Conservation (phyloP, 2,797 vertebrate species). For the Falco biarmicus region DNA sequence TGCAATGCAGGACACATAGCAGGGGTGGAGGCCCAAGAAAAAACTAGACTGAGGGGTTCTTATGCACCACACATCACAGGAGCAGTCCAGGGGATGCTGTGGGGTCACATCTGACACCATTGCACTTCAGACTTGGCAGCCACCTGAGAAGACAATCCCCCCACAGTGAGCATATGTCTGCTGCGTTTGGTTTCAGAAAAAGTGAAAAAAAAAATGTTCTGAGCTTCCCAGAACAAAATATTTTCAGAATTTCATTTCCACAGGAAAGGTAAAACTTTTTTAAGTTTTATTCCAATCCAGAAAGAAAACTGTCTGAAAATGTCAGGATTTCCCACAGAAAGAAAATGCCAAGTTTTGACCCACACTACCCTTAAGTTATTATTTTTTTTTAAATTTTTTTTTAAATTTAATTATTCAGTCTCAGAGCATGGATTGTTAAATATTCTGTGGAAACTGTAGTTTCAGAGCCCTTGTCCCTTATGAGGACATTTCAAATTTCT, state of each 20-base stretch:
- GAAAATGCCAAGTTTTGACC: not conserved
- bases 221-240: not conserved
- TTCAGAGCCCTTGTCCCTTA: not conserved
- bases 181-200: not conserved
- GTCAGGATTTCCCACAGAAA: constrained; percentile 2
- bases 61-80: accelerated
- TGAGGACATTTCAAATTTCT: not conserved
- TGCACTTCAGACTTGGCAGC: not conserved
- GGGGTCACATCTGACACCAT: not conserved
- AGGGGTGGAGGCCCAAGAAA: not conserved
- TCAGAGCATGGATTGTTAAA: not conserved
- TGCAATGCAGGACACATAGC: not conserved
- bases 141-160: not conserved
- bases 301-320: not conserved
- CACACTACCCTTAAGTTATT: not conserved
- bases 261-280: not conserved
- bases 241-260: constrained; percentile 13
- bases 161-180: accelerated
- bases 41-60: not conserved
- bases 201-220: not conserved
- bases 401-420: not conserved
- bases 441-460: not conserved
- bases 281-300: not conserved
- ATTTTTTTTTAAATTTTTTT: not conserved
- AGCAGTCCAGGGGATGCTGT: not conserved